Percentiles rank a stretch among this genome's conserved stretches.
phyloP scores from a whole-genome alignment of 2,888 invertebrate genomes.

The Pseudanteris insignis region DNA sequence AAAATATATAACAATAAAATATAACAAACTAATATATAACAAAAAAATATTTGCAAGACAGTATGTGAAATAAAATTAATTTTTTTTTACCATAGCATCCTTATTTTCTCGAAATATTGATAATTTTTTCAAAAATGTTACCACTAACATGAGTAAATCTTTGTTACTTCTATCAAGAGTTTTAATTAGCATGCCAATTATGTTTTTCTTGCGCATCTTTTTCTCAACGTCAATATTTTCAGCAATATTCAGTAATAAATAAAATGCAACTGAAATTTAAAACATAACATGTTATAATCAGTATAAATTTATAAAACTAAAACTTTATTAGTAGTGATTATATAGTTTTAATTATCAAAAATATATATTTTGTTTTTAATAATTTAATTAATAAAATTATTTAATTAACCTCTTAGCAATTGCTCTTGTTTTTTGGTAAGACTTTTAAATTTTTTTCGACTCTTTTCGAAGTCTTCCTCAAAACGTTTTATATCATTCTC shows the following conservation, averaged over 20 bases:
- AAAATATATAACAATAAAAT: conserved; percentile 10
- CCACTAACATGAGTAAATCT: conserved; percentile 87
- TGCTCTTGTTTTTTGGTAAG: conserved; percentile 94
- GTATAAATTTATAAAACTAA: not conserved
- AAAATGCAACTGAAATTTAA: conserved; percentile 85
- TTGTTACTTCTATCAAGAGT: conserved; percentile 90
- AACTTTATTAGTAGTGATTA: not conserved
- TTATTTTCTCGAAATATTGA: conserved; percentile 95
- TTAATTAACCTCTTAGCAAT: conserved; percentile 73
- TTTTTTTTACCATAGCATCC: conserved; percentile 82
- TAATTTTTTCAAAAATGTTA: conserved; percentile 94
- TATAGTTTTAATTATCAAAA: too few species aligned
- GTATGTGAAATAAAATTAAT: too few species aligned
- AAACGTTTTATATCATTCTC: conserved; percentile 64
- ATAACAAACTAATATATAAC: too few species aligned
- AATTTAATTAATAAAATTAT: conserved; percentile 8
- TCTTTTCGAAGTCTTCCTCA: conserved; percentile 81
- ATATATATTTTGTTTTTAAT: too few species aligned
- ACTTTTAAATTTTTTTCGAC: conserved; percentile 78
- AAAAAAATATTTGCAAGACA: too few species aligned
- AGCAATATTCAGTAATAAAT: conserved; percentile 92
- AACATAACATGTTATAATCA: conserved; percentile 5
- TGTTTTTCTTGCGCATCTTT: conserved; percentile 95
- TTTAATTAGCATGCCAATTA: conserved; percentile 86
- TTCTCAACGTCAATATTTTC: conserved; percentile 95